Evolutionary conservation across 2,888 invertebrate genomes (phyloP).

Genomic region (Xylocampa areola): DNA sequence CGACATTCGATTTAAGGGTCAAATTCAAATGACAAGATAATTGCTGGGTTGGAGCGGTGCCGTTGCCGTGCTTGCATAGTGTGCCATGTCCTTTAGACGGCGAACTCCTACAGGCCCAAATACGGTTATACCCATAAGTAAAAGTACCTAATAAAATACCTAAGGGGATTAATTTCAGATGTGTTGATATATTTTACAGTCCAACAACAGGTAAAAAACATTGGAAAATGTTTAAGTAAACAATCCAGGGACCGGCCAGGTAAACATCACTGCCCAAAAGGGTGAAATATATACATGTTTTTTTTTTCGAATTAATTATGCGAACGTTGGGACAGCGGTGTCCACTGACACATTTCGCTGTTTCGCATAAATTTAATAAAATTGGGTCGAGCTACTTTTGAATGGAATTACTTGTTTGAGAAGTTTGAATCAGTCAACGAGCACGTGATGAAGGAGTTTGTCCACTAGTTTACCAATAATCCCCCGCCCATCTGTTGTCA

Average conservation of each 20-base stretch:
- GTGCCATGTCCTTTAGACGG: no score
- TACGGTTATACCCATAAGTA: no score
- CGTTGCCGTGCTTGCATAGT: no score
- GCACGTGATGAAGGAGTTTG: conserved; percentile 26
- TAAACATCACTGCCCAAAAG: conserved; percentile 18
- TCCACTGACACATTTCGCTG: no score
- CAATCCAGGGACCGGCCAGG: conserved; percentile 16
- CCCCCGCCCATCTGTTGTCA: conserved; percentile 20
- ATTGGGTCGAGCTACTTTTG: conserved; percentile 1
- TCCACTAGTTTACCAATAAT: conserved; percentile 30
- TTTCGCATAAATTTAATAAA: background rate
- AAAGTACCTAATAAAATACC: conserved; percentile 1
- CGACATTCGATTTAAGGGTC: no score
- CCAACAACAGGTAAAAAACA: conserved; percentile 12
- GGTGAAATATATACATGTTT: conserved; percentile 20
- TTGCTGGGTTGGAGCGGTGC: no score
- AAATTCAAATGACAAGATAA: no score
- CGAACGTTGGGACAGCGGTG: background rate
- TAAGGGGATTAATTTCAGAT: conserved; percentile 8
- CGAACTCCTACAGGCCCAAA: no score
- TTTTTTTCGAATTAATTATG: conserved; percentile 37
- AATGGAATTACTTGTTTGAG: conserved; percentile 20
- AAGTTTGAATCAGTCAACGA: conserved; percentile 4
- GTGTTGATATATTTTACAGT: conserved; percentile 17
- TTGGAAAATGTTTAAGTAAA: conserved; percentile 9